A percentile compares a stretch with the other conserved stretches of the same genome.
Conservation (phyloP, 1,140 invertebrate genomes). For the Rhopalosiphum maidis region DNA sequence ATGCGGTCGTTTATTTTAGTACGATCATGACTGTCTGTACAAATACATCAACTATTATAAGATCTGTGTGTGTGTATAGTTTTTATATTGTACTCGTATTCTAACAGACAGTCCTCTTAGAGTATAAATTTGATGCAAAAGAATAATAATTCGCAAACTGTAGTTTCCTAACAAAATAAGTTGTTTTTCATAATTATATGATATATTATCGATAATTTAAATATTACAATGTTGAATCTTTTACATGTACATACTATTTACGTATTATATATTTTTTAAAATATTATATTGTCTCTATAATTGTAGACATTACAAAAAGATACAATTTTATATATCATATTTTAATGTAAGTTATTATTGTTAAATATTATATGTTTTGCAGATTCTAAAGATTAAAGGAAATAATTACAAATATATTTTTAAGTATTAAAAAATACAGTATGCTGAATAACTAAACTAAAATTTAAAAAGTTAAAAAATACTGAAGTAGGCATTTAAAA, state of each 20-base stretch:
- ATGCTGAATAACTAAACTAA: no score
- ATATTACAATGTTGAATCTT: not conserved
- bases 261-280: not conserved
- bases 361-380: no score
- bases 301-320: no score
- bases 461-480: no score
- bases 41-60: not conserved
- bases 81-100: not conserved
- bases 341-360: no score
- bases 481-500: no score
- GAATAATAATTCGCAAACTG: not conserved
- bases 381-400: no score
- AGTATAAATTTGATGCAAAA: not conserved
- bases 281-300: no score
- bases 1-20: not conserved
- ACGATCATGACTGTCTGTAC: not conserved
- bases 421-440: no score
- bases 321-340: no score
- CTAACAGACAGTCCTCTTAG: not conserved
- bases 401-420: no score
- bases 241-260: not conserved
- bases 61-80: not conserved
- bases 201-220: not conserved
- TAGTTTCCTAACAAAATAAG: not conserved
- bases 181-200: not conserved